phyloP scores from a whole-genome alignment of 2,888 invertebrate genomes.

The Masnerella sp. region DNA sequence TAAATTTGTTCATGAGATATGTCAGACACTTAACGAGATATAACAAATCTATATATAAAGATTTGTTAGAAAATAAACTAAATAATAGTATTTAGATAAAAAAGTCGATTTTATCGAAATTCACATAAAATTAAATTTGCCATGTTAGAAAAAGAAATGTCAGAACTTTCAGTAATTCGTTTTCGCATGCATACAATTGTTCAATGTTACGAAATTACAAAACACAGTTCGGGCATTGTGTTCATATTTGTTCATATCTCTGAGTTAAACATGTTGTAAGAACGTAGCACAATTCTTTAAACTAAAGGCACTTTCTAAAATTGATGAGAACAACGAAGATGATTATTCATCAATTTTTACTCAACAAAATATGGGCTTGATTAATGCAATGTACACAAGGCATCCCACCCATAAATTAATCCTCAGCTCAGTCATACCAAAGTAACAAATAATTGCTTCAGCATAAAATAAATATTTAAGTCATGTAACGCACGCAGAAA shows the following conservation, averaged over 20 bases:
- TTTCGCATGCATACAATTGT: no score
- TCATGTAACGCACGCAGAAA: slow-evolving; percentile 36
- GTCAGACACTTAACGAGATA: slow-evolving; percentile 25
- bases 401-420: slow-evolving; percentile 40
- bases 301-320: slow-evolving; percentile 53
- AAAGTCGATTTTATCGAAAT: no score
- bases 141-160: no score
- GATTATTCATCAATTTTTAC: slow-evolving; percentile 30
- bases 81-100: not conserved
- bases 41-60: no score
- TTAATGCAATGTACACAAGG: slow-evolving; percentile 46
- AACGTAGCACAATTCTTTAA: no score
- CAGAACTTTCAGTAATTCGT: no score
- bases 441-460: slow-evolving; percentile 33
- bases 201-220: no score
- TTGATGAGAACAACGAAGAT: slow-evolving; percentile 26
- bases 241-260: slow-evolving; percentile 25
- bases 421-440: slow-evolving; percentile 45
- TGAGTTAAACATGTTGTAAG: slow-evolving; percentile 15
- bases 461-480: slow-evolving; percentile 47
- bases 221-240: no score
- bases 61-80: slow-evolving; percentile 7
- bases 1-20: slow-evolving; percentile 33
- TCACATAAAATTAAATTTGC: no score
- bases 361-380: slow-evolving; percentile 39